Percentiles rank a stretch among this genome's conserved stretches.
Conservation (phyloP, 2,888 invertebrate genomes). For the Drosophila suboccidentalis region DNA sequence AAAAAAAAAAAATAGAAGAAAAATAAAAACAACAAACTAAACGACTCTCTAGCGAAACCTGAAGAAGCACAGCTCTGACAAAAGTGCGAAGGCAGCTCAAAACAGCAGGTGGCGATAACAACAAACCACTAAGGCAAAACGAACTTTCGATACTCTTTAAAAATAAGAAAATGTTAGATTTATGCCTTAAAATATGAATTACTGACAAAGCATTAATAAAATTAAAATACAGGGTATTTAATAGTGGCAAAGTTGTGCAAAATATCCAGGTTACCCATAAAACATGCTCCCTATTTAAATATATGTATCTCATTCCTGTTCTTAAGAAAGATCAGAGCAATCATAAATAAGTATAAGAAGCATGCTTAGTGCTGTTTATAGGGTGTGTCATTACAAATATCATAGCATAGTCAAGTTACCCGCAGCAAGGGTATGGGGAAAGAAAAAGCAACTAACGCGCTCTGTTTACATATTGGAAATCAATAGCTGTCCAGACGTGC, state of each 20-base stretch:
- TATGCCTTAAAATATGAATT: too few relatives aligned
- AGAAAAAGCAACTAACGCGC: constrained; percentile 9
- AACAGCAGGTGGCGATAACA: constrained; percentile 33
- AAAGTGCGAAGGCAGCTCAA: constrained; percentile 40
- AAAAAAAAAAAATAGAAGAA: not conserved
- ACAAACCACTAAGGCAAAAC: not conserved
- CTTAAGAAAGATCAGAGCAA: too few relatives aligned
- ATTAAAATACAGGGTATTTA: not conserved
- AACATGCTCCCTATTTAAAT: too few relatives aligned
- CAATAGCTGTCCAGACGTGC: constrained; percentile 41
- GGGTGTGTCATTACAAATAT: not conserved
- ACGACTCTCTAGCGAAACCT: constrained; percentile 12
- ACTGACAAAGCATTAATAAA: too few relatives aligned
- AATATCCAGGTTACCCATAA: too few relatives aligned
- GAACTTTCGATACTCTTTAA: constrained; percentile 22
- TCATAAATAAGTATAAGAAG: too few relatives aligned
- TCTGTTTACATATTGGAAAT: constrained; percentile 43
- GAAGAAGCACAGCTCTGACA: constrained; percentile 29
- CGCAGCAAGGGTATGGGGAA: not conserved
- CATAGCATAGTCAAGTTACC: not conserved
- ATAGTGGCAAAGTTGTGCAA: not conserved
- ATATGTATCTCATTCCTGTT: too few relatives aligned
- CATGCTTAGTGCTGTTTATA: not conserved
- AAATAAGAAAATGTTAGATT: not conserved
- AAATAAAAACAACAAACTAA: constrained; percentile 4